A percentile compares a stretch with the other conserved stretches of the same genome.
Conservation (phyloP, 2,888 invertebrate genomes). For the Idaea biselata region DNA sequence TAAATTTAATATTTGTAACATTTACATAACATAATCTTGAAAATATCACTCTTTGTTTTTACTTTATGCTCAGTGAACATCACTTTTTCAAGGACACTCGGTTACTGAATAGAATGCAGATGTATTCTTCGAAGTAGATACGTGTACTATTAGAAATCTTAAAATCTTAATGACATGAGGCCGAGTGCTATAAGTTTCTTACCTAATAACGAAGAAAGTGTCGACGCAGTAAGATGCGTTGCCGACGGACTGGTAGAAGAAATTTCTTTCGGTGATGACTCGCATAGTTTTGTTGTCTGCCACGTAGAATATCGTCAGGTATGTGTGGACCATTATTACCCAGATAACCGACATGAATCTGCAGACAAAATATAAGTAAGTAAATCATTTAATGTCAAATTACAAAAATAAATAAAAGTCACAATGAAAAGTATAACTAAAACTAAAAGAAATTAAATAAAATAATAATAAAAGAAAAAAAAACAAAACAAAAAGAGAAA, state of each 20-base stretch:
- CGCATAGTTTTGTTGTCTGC: conserved; percentile 87
- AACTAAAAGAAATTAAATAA: too few species aligned
- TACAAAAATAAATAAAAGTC: too few species aligned
- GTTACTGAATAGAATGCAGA: too few species aligned
- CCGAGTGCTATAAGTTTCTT: conserved; percentile 7
- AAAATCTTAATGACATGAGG: background rate
- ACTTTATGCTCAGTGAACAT: too few species aligned
- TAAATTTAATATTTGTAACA: too few species aligned
- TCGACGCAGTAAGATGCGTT: conserved; percentile 93
- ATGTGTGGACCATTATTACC: conserved; percentile 93
- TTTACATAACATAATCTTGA: too few species aligned
- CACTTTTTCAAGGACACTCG: too few species aligned
- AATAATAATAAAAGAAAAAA: too few species aligned
- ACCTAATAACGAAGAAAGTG: conserved; percentile 93
- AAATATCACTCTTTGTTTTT: too few species aligned
- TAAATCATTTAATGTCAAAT: background rate
- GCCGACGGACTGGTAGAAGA: conserved; percentile 90
- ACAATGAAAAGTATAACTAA: too few species aligned
- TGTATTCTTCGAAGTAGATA: too few species aligned
- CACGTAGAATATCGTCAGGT: conserved; percentile 89
- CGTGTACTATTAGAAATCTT: background rate
- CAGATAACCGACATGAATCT: conserved; percentile 88
- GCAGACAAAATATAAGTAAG: conserved; percentile 15
- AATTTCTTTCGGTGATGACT: conserved; percentile 86
- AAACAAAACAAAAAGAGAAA: too few species aligned